Base-by-base conservation (phyloP, 2,797 vertebrate genomes). In the Centroberyx gerrardi region DNA sequence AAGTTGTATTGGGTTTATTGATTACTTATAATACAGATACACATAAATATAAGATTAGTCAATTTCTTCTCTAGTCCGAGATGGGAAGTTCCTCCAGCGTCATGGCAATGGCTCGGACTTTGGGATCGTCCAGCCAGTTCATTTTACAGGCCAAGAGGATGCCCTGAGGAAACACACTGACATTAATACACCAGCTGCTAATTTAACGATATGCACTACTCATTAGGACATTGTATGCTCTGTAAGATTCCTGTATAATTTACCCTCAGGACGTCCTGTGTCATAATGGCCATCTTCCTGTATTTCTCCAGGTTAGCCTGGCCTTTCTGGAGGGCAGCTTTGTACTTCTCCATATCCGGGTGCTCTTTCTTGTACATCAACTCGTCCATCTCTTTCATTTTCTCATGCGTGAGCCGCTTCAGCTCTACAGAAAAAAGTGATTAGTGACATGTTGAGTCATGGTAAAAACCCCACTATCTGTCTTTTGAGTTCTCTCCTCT, bases 211-310 rank as follows among this genome's bases (percentile, higher is more conserved):
- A 48, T 22, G 15, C 15, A 68, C 29, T 0, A 55, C 40, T 0
- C 3, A 52, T 42, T 48, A 22, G 53, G 14, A 48, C 8, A 4
- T 36, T 28, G 3, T 12, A 2, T 67, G 70, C 22, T 2, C 8
- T 31, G 33, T 13, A 14, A 53, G 38, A 52, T 52, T 64, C 17
- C 8, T 6, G 8, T 22, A 15, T 8, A 15, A 67, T 70, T 83
- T 93, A 95, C 95, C 93, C 94, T 87, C 3, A 96, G 82, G 42
- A 96, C 91, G 22, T 95, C 94, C 76, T 96, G 95, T 10, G 91
- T 90, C 83, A 96, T 90, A 60, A 90, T 36, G 4, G 79, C 80
- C 80, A 95, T 93, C 82, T 89, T 95, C 72, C 91, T 94, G 73
- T 95, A 93, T 76, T 94, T 95, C 83, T 95, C 90, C 68, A 96